Evolutionary conservation across 2,888 invertebrate genomes (phyloP), one percentile per base, ranked within the genome.

Genomic region (Heliconius aoede): DNA sequence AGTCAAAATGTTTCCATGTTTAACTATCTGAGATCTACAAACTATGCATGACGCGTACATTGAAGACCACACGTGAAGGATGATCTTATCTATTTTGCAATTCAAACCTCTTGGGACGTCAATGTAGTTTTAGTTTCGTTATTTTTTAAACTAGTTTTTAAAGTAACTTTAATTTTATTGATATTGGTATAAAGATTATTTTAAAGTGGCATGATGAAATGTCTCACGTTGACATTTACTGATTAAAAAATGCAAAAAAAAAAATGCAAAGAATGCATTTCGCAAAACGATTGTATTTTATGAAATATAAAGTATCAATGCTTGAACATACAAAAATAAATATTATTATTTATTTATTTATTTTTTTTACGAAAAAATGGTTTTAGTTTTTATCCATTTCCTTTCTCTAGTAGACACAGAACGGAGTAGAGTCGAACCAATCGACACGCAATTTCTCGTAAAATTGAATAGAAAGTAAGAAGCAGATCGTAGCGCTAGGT

Each of bases 31-130:
- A 69, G 60, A 74, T 79, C 86, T 84, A 84, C 72, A 74, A 61
- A 69, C 65, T 30, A 67, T 58, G 72, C 46, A 75, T 78, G 79
- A 79, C 40, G 78, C 76, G 78, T 60, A 79, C 26, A 58, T 60
- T 65, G 46, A 82, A 87, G 90, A 90, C 91, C 91, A 91, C 91
- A 91, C 90, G 86, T 87, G 89, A 87, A 84, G 83, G 86, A 84
- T 85, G 91, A 91, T 90, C 82, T 85, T 90, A 90, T 91, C 91
- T 89, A 88, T 87, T 84, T 77, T 78, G 76, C 79, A 51, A 89
- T 88, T 86, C 87, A 84, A 86, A 86, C 86, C 84, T 78, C 78
- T 76, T 78, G 79, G 78, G 81, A 82, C 79, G 78, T 58, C 68
- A 76, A 76, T 60, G 24, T 74, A 76, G 18, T 40, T 61, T n/a